Evolutionary conservation across 2,113 vertebrate species (phyloP).

Genomic region (Nibea albiflora): DNA sequence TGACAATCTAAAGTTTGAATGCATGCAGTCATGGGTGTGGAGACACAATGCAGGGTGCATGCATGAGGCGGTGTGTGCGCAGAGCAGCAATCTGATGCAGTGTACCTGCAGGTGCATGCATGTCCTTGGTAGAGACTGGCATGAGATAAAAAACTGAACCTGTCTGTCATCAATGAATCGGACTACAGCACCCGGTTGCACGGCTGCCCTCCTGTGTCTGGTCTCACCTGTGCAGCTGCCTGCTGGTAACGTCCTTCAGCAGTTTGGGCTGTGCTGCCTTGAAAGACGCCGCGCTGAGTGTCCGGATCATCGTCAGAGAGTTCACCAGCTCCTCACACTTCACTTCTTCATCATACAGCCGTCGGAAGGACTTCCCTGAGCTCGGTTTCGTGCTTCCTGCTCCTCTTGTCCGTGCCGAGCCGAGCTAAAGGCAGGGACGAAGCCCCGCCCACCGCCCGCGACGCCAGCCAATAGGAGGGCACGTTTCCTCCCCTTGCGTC

Average conservation of each 20-base stretch:
- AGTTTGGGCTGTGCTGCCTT: constrained; percentile 37
- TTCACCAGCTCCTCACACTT: not conserved
- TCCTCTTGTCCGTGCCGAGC: constrained; percentile 5
- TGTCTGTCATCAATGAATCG: too few relatives aligned
- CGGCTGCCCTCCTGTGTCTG: not conserved
- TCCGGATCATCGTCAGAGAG: constrained; percentile 69
- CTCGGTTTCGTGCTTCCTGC: not conserved
- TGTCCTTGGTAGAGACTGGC: not conserved
- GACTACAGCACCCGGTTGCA: too few relatives aligned
- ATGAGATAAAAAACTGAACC: not conserved
- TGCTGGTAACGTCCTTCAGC: constrained; percentile 44
- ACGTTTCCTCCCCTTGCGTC: not conserved
- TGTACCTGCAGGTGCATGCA: not conserved
- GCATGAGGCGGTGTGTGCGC: not conserved
- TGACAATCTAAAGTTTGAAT: not conserved
- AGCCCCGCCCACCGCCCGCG: not conserved
- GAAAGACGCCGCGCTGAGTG: constrained; percentile 37
- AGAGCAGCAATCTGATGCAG: constrained; percentile 1
- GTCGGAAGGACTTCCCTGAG: not conserved
- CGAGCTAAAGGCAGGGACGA: not conserved
- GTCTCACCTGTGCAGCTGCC: constrained; percentile 76
- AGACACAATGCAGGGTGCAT: not conserved
- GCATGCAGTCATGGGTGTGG: not conserved
- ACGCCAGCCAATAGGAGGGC: constrained; percentile 67
- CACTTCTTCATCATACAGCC: constrained; percentile 15